A percentile compares a stretch with the other conserved stretches of the same genome.
phyloP scores from a whole-genome alignment of 2,888 invertebrate genomes.

The Thelaira solivaga region DNA sequence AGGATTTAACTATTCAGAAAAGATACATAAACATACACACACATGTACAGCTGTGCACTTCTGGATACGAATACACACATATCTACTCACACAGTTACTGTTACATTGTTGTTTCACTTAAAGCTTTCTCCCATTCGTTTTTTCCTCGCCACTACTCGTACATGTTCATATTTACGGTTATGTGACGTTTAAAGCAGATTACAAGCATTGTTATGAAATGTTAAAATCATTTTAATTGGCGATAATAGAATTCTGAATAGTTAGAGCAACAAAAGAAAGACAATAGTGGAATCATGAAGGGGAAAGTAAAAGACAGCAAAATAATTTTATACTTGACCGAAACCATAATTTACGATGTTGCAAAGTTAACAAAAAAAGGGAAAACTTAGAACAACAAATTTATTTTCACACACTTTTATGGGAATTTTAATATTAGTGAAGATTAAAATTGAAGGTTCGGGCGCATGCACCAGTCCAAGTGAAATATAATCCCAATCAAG shows the following conservation, averaged over 20 bases:
- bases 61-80: too few relatives aligned
- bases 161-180: not conserved
- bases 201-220: constrained; percentile 11
- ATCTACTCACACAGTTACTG: not conserved
- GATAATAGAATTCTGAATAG: not conserved
- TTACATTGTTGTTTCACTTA: not conserved
- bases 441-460: too few relatives aligned
- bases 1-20: not conserved
- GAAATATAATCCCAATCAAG: too few relatives aligned
- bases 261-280: not conserved
- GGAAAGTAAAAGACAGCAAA: not conserved
- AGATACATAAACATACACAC: not conserved
- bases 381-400: too few relatives aligned
- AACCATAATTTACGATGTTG: too few relatives aligned
- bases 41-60: not conserved
- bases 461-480: too few relatives aligned
- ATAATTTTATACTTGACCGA: constrained; percentile 14
- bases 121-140: not conserved
- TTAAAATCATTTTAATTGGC: constrained; percentile 31
- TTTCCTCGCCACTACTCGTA: not conserved
- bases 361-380: too few relatives aligned
- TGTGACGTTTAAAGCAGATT: constrained; percentile 18
- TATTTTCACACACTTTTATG: too few relatives aligned
- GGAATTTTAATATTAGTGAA: too few relatives aligned
- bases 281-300: not conserved